phyloP scores from a whole-genome alignment of 2,888 invertebrate species.

The Xanthostigma xanthostigma region DNA sequence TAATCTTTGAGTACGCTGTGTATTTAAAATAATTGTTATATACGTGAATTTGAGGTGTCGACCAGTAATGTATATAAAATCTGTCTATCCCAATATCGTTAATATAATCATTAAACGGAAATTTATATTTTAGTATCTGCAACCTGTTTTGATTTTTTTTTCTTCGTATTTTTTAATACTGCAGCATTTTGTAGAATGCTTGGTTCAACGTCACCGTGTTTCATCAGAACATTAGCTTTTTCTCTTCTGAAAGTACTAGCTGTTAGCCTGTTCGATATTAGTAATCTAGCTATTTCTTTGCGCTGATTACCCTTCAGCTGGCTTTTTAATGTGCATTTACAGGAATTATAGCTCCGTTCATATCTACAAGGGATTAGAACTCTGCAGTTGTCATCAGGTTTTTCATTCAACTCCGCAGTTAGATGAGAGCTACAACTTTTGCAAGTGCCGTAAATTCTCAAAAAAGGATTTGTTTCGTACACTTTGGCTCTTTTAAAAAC shows the following conservation, averaged over 20 bases:
- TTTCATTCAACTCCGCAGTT: constrained; percentile 1
- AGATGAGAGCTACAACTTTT: constrained; percentile 5
- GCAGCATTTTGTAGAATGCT: constrained; percentile 1
- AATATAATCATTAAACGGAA: constrained; percentile 5
- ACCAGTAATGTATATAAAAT: constrained; percentile 4
- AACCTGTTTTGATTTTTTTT: background rate
- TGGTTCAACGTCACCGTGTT: constrained; percentile 2
- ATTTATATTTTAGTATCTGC: constrained; percentile 1
- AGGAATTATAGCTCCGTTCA: constrained; percentile 1
- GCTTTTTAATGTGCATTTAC: constrained; percentile 3
- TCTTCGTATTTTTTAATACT: constrained; percentile 3
- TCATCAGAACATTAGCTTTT: constrained; percentile 5
- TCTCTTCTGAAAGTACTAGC: constrained; percentile 4
- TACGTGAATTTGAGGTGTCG: constrained; percentile 4
- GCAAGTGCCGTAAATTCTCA: constrained; percentile 1
- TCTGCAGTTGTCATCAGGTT: constrained; percentile 2
- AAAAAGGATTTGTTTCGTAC: background rate
- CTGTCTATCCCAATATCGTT: constrained; percentile 8
- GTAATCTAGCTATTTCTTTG: background rate
- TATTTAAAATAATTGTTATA: constrained; percentile 5
- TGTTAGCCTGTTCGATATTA: constrained; percentile 2
- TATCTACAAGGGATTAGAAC: constrained; percentile 1
- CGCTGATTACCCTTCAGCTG: constrained; percentile 2
- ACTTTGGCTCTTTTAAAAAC: constrained; percentile 6
- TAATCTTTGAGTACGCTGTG: constrained; percentile 7